Percentiles rank a stretch among this genome's conserved stretches.
phyloP scores from a whole-genome alignment of 2,888 invertebrate species.

The Machimus rusticus region DNA sequence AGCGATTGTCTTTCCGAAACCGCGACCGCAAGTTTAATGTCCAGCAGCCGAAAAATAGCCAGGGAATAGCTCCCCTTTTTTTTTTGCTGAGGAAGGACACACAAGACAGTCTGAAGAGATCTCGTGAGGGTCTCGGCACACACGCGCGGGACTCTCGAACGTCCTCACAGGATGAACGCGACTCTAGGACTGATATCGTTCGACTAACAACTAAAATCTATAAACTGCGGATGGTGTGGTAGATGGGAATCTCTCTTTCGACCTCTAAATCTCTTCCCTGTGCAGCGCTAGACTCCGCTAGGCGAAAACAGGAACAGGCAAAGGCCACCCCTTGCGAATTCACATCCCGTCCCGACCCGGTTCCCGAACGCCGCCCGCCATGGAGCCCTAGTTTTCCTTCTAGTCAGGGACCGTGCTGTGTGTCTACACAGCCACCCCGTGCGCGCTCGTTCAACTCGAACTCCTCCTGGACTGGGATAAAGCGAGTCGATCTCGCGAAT shows the following conservation, averaged over 20 bases:
- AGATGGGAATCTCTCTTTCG: slow-evolving; percentile 32
- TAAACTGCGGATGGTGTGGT: slow-evolving; percentile 34
- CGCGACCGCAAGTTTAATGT: not conserved
- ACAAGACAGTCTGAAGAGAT: not conserved
- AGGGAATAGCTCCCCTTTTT: not conserved
- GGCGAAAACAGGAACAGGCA: not conserved
- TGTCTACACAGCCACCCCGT: slow-evolving; percentile 24
- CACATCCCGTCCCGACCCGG: not conserved
- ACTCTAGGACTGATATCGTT: slow-evolving; percentile 45
- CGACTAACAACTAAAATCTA: slow-evolving; percentile 40
- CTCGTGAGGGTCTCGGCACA: not conserved
- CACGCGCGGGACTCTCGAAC: slow-evolving; percentile 16
- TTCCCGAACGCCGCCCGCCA: not conserved
- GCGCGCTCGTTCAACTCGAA: not conserved
- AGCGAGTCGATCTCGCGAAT: slow-evolving; percentile 17
- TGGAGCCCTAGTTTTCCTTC: slow-evolving; percentile 6
- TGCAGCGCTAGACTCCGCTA: slow-evolving; percentile 30
- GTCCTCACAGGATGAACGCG: slow-evolving; percentile 45
- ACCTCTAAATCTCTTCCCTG: slow-evolving; percentile 38
- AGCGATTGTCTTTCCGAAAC: not conserved
- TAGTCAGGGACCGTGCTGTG: slow-evolving; percentile 34
- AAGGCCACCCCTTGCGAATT: slow-evolving; percentile 31
- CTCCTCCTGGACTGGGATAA: not conserved
- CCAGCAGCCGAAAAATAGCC: not conserved
- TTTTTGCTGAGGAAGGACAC: not conserved